A percentile compares a stretch with the other conserved stretches of the same genome.
phyloP scores from a whole-genome alignment of 2,113 vertebrate species.

The Meleagris gallopavo region DNA sequence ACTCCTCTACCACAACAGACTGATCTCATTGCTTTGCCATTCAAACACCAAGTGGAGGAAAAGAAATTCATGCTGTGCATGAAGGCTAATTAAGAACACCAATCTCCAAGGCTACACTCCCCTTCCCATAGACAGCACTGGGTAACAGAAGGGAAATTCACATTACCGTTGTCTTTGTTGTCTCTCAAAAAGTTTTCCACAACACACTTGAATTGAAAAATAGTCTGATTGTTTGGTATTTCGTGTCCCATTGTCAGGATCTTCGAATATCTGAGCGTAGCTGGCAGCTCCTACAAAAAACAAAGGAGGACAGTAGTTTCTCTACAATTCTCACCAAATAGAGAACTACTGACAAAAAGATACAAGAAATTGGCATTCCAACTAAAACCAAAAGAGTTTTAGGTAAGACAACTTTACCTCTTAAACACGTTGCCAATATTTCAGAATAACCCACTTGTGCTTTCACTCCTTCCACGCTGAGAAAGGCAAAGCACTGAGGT shows the following conservation, averaged over 20 bases:
- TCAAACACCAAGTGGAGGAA: rapidly evolving
- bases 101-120: no score
- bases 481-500: neutral
- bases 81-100: neutral
- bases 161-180: conserved; percentile 86
- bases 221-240: conserved; percentile 78
- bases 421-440: rapidly evolving
- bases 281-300: conserved; percentile 83
- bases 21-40: rapidly evolving
- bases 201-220: conserved; percentile 83
- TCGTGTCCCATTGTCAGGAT: conserved; percentile 87
- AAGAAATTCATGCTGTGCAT: no score
- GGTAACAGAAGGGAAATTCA: rapidly evolving
- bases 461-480: neutral
- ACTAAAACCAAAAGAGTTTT: neutral
- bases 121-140: neutral
- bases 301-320: neutral
- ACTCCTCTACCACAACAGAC: neutral
- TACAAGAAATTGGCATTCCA: neutral
- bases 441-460: neutral
- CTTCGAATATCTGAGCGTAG: conserved; percentile 79
- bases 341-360: rapidly evolving
- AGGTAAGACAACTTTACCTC: neutral
- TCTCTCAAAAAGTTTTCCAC: conserved; percentile 82
- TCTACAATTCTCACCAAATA: rapidly evolving